These are phyloP conservation scores for Cylloceria caligata DNA, from an alignment of 2,888 invertebrate genomes.

Conservation along the genomic window DNA sequence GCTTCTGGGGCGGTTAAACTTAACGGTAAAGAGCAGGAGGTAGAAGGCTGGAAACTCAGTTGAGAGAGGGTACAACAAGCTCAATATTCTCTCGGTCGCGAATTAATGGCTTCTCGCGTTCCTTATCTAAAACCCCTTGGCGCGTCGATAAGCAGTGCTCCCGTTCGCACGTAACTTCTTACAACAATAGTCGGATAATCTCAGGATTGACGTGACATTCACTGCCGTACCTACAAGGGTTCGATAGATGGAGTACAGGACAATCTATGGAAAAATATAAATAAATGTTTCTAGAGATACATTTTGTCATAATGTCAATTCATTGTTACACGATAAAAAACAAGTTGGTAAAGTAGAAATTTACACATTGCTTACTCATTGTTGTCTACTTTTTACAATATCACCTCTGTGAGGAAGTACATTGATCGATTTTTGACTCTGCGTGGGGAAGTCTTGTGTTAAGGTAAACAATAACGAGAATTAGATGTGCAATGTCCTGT, in stretches of 20 bases:
- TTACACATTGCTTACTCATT: too few species aligned
- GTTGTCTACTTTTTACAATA: too few species aligned
- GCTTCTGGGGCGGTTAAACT: constrained; percentile 75
- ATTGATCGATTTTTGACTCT: too few species aligned
- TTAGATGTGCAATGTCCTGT: too few species aligned
- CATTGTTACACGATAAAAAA: constrained; percentile 25
- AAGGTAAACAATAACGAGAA: too few species aligned
- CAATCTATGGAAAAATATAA: neutral
- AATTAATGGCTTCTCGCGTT: constrained; percentile 67
- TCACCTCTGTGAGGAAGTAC: too few species aligned
- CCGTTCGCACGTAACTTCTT: too few species aligned
- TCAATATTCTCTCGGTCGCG: constrained; percentile 68
- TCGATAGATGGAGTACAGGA: neutral
- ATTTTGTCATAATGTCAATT: neutral
- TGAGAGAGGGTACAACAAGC: too few species aligned
- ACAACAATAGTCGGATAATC: constrained; percentile 48
- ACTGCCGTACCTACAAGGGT: too few species aligned
- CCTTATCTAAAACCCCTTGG: constrained; percentile 63
- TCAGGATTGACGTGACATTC: constrained; percentile 9
- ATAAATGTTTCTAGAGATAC: neutral
- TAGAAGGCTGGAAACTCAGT: constrained; percentile 2
- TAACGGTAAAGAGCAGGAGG: constrained; percentile 70
- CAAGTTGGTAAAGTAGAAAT: too few species aligned
- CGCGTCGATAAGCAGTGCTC: too few species aligned
- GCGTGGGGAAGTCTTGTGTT: too few species aligned